A percentile compares a stretch with the other conserved stretches of the same genome.
phyloP scores from a whole-genome alignment of 2,888 invertebrate genomes.

The Diarsia rubi region DNA sequence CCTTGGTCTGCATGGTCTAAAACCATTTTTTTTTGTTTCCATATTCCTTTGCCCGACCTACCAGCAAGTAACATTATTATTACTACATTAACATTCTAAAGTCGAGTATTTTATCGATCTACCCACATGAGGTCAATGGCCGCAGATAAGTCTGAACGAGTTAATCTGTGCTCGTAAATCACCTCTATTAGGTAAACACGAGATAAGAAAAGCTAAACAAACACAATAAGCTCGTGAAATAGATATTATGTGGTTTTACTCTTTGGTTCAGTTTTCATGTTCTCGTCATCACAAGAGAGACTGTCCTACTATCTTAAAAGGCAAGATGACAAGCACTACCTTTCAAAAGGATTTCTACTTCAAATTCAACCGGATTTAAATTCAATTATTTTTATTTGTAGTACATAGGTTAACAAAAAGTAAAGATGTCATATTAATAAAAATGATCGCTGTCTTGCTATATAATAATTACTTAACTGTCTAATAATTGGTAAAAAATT shows the following conservation, averaged over 20 bases:
- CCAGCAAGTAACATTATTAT: constrained; percentile 30
- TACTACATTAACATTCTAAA: constrained; percentile 51
- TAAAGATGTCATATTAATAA: no score
- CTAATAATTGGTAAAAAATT: no score
- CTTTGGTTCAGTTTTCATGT: neutral
- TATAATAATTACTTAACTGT: no score
- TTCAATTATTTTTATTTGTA: no score
- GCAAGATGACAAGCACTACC: neutral
- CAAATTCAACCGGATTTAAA: no score
- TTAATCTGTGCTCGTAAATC: constrained; percentile 66
- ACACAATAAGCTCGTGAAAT: constrained; percentile 36
- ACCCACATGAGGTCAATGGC: constrained; percentile 56
- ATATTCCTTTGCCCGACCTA: constrained; percentile 5
- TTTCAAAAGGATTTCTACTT: neutral
- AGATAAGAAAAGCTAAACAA: constrained; percentile 59
- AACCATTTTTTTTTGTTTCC: neutral
- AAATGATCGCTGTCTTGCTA: no score
- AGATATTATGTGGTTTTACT: constrained; percentile 2
- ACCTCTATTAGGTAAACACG: constrained; percentile 62
- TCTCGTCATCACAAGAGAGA: neutral
- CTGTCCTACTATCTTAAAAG: neutral
- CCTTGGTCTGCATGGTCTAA: neutral
- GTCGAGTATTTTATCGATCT: constrained; percentile 51
- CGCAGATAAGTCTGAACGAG: constrained; percentile 60
- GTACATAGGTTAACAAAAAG: no score